Evolutionary conservation across 2,113 vertebrate species (phyloP), one percentile per base, ranked within the genome.

Genomic region (Tichodroma muraria): DNA sequence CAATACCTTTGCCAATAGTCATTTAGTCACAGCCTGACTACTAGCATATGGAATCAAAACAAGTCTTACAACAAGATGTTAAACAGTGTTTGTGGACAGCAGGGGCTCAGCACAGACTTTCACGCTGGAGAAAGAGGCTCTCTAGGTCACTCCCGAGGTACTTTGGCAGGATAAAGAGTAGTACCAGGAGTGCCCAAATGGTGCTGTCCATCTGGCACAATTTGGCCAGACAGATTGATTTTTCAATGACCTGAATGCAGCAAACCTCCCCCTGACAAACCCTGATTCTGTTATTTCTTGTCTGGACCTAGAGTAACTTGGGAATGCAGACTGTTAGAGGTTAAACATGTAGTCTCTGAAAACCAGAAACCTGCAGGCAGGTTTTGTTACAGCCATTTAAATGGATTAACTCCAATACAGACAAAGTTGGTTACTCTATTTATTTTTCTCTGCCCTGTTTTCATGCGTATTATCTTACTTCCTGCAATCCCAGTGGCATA

Each of bases 11-110:
- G 75, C 84, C 75, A 89, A 83, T 15, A 80, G 57, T 53, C n/a
- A 16, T 92, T 94, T 85, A 90, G 89, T 82, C 87, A 80, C 76
- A 75, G 47, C n/a, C 85, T 88, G 85, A 91, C 63, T 83, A 66
- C 52, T 56, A 59, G 30, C 35, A 59, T 59, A 59, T 63, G 38
- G 45, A 85, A 94, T 69, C 79, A 73, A 91, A 96, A 85, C 30
- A 82, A 85, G 20, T 31, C 63, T 71, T 54, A 56, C 59, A 72
- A 60, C 3, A 15, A 71, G 79, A 83, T 22, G 22, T 45, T 85
- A 73, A 91, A 75, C 12, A 54, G 22, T 78, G 76, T 88, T 91
- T 91, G 60, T 60, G 71, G 70, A 57, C 79, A 92, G 91, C 65
- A 42, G 66, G 59, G 38, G 52, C 42, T 70, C 66, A 85, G 81